A percentile compares a stretch with the other conserved stretches of the same genome.
Evolutionary conservation across 2,113 vertebrate genomes (phyloP).

Genomic region (Ursus arctos): DNA sequence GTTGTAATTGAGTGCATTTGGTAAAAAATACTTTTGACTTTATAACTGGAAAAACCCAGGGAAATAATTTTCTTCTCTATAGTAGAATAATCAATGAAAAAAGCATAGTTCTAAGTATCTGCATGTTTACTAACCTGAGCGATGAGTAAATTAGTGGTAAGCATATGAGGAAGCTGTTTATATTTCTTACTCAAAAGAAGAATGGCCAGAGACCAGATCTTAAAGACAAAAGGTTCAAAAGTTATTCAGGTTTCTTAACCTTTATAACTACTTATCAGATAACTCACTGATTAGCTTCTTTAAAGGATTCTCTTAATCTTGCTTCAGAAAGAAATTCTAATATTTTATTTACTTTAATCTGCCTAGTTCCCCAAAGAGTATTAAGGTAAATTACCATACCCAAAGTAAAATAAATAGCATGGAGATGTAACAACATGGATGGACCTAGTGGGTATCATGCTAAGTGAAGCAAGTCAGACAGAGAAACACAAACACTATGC

Average conservation of each 20-base stretch:
- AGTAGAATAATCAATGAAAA: neutral
- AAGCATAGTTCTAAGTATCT: conserved; percentile 40
- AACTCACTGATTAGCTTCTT: conserved; percentile 22
- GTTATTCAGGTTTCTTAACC: conserved; percentile 62
- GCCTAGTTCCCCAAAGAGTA: neutral
- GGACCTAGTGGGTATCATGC: neutral
- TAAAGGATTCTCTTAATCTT: conserved; percentile 45
- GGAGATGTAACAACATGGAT: neutral
- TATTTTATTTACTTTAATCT: conserved; percentile 49
- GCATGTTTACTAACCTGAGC: conserved; percentile 92
- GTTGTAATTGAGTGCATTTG: conserved; percentile 43
- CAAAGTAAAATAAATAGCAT: conserved; percentile 57
- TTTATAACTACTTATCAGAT: conserved; percentile 58
- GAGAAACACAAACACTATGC: neutral
- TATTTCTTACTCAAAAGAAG: conserved; percentile 96
- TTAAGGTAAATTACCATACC: conserved; percentile 43
- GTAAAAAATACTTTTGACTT: conserved; percentile 55
- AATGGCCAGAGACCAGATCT: conserved; percentile 96
- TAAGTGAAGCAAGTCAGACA: neutral
- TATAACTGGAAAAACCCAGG: neutral
- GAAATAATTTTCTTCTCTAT: neutral
- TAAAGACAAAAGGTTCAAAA: conserved; percentile 74
- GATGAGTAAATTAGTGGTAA: conserved; percentile 94
- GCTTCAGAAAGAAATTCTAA: conserved; percentile 43
- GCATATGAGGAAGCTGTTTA: conserved; percentile 94